Percentiles rank a stretch among this genome's conserved stretches.
phyloP scores from a whole-genome alignment of 2,888 invertebrate species.

The Chrysopilus asiliformis region DNA sequence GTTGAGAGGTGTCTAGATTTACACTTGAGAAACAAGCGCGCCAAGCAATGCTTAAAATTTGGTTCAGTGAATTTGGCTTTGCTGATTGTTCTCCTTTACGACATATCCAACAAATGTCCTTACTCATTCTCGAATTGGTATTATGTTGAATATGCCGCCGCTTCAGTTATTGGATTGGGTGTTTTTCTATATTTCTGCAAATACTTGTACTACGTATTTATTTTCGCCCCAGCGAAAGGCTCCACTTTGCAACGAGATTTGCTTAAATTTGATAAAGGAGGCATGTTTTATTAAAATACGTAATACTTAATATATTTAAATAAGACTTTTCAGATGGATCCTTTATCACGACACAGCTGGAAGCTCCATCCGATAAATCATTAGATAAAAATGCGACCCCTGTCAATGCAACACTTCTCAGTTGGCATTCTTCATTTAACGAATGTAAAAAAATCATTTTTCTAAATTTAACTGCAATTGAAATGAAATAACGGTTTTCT shows the following conservation, averaged over 20 bases:
- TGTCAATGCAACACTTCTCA: slow-evolving; percentile 25
- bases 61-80: slow-evolving; percentile 25
- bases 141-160: slow-evolving; percentile 36
- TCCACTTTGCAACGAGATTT: slow-evolving; percentile 41
- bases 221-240: slow-evolving; percentile 34
- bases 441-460: slow-evolving; percentile 26
- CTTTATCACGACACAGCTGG: slow-evolving; percentile 18
- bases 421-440: slow-evolving; percentile 36
- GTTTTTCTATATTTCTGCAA: slow-evolving; percentile 39
- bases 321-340: slow-evolving; percentile 22
- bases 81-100: slow-evolving; percentile 23
- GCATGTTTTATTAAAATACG: slow-evolving; percentile 4
- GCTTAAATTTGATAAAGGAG: slow-evolving; percentile 38
- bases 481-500: no score
- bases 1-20: slow-evolving; percentile 25
- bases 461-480: no score
- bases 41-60: slow-evolving; percentile 28
- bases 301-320: not conserved
- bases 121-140: slow-evolving; percentile 25
- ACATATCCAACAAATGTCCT: slow-evolving; percentile 27
- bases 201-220: slow-evolving; percentile 36
- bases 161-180: slow-evolving; percentile 38
- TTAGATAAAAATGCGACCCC: slow-evolving; percentile 12
- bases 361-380: slow-evolving; percentile 6
- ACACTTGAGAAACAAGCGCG: slow-evolving; percentile 22